Percentiles rank a stretch among this genome's conserved stretches.
These are phyloP conservation scores for Bovichtus diacanthus DNA, from an alignment of 2,797 vertebrate genomes.

Conservation along the genomic window DNA sequence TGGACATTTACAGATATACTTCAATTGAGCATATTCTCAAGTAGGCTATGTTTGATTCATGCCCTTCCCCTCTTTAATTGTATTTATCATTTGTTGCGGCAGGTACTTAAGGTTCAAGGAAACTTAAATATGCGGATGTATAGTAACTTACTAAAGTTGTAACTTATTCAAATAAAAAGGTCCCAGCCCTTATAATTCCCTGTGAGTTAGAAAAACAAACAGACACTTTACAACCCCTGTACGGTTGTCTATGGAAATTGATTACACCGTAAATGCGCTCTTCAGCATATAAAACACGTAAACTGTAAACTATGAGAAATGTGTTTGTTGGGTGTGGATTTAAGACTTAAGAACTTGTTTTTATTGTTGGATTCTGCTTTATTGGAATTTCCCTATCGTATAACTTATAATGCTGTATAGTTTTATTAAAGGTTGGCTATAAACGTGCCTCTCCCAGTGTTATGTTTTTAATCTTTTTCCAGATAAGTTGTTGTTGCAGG, in stretches of 20 bases:
- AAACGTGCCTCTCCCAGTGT: neutral
- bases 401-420: too few species aligned
- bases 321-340: neutral
- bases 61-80: neutral
- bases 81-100: neutral
- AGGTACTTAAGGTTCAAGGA: neutral
- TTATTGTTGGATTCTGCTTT: neutral
- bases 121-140: neutral
- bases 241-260: neutral
- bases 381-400: neutral
- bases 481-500: constrained; percentile 39
- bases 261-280: neutral
- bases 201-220: neutral
- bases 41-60: neutral
- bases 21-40: neutral
- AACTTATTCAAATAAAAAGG: neutral
- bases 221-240: neutral
- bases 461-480: constrained; percentile 3
- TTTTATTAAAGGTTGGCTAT: neutral
- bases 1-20: neutral
- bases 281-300: neutral
- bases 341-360: neutral
- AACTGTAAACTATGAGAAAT: neutral
- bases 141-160: too few species aligned
- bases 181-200: neutral